Percentiles rank a stretch among this genome's conserved stretches.
Evolutionary conservation across 2,113 vertebrate genomes (phyloP).

Genomic region (Lethenteron camtschaticum): DNA sequence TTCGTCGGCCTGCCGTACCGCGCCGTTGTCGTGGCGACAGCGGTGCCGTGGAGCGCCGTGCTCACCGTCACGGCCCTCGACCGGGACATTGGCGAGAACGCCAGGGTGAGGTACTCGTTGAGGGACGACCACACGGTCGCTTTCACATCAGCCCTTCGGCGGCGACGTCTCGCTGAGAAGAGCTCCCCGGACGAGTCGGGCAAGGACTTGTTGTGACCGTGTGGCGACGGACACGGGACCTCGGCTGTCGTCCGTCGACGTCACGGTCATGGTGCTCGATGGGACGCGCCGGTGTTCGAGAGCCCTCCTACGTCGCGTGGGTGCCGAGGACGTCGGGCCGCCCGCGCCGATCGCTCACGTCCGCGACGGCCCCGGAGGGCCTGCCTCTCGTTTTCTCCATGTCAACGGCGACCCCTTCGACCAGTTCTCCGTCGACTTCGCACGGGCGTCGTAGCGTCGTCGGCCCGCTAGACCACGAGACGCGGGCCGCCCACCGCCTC

Average conservation of each 20-base stretch:
- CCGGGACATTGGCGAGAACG: slow-evolving; percentile 63
- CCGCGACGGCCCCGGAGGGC: slow-evolving; percentile 71
- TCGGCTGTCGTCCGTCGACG: slow-evolving; percentile 44
- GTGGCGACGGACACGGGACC: slow-evolving; percentile 57
- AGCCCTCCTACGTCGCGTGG: slow-evolving; percentile 69
- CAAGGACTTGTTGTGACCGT: slow-evolving; percentile 33
- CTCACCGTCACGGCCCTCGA: slow-evolving; percentile 64
- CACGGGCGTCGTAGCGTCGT: slow-evolving; percentile 66
- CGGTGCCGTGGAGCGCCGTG: slow-evolving; percentile 54
- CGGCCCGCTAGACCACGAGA: slow-evolving; percentile 63
- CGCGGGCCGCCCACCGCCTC: slow-evolving; percentile 75
- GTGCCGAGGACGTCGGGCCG: slow-evolving; percentile 58
- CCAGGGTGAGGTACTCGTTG: slow-evolving; percentile 59
- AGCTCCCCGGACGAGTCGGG: slow-evolving; percentile 66
- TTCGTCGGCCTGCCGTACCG: slow-evolving; percentile 90
- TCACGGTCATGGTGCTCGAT: slow-evolving; percentile 58
- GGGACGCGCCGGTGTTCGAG: slow-evolving; percentile 82
- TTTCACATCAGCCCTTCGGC: slow-evolving; percentile 56
- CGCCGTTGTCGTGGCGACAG: slow-evolving; percentile 77
- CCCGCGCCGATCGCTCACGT: slow-evolving; percentile 64
- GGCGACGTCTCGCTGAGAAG: slow-evolving; percentile 53
- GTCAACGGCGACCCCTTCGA: slow-evolving; percentile 68
- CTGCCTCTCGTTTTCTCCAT: slow-evolving; percentile 75
- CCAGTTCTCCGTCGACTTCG: slow-evolving; percentile 79
- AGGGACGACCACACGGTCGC: slow-evolving; percentile 56